A percentile compares a stretch with the other conserved stretches of the same genome.
Conservation (phyloP, 2,888 invertebrate genomes). For the Sabatieria punctata region DNA sequence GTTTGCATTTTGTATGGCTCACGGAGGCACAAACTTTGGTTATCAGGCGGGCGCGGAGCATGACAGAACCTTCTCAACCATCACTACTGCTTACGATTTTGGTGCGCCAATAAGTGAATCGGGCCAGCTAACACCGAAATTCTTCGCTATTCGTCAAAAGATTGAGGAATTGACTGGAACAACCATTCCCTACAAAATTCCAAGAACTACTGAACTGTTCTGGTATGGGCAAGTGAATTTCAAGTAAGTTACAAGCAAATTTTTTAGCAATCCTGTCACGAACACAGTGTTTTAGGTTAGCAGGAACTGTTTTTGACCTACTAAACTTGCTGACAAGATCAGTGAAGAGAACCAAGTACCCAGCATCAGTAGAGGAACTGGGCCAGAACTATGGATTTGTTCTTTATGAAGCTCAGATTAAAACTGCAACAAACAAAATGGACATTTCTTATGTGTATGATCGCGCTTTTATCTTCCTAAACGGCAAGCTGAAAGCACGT, state of each 20-base stretch:
- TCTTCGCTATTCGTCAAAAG: no score
- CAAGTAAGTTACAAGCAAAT: background rate
- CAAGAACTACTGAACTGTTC: background rate
- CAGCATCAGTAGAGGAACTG: background rate
- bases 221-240: background rate
- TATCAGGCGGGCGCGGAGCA: no score
- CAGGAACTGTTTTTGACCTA: background rate
- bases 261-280: background rate
- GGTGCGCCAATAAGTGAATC: no score
- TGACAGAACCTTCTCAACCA: no score
- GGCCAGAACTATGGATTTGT: background rate
- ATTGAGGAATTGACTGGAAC: no score
- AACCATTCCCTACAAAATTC: no score
- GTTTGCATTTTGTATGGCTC: no score
- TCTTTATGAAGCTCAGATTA: background rate
- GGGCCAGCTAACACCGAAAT: no score
- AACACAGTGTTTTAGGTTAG: no score
- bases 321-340: background rate
- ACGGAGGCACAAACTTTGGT: no score
- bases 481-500: background rate
- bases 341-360: background rate
- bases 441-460: background rate
- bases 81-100: no score
- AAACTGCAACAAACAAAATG: background rate
- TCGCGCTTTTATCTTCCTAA: conserved; percentile 1